These are phyloP conservation scores for Theonella swinhoei DNA, from an alignment of 37 sponge, comb jelly and placozoan species.

Conservation along the genomic window DNA sequence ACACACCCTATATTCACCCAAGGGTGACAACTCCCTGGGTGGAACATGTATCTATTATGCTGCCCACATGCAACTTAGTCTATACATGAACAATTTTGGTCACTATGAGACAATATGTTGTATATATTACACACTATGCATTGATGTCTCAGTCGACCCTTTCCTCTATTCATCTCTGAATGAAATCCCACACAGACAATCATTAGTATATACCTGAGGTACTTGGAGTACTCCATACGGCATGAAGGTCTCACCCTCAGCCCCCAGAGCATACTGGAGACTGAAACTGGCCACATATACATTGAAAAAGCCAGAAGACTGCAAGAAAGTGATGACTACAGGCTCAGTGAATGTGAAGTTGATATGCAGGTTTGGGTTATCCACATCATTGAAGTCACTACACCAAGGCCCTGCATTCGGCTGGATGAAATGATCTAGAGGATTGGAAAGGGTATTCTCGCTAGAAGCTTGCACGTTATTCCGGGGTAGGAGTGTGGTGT, in stretches of 20 bases:
- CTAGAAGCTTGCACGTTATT: conserved; percentile 7
- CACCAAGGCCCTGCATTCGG: conserved; percentile 14
- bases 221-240: conserved; percentile 24
- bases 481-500: conserved; percentile 9
- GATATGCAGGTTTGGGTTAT: background rate
- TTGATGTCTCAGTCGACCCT: no score
- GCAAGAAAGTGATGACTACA: conserved; percentile 5
- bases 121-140: no score
- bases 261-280: background rate
- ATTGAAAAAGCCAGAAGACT: conserved; percentile 4
- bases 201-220: conserved; percentile 14
- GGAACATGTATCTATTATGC: no score
- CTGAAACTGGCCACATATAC: conserved; percentile 28
- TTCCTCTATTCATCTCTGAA: no score
- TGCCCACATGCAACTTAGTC: background rate
- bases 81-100: no score
- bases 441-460: conserved; percentile 15
- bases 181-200: no score
- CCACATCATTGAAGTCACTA: background rate
- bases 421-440: background rate
- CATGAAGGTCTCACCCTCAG: conserved; percentile 6
- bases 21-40: no score
- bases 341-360: conserved; percentile 47
- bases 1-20: no score
- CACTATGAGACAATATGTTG: no score